Base-by-base conservation (phyloP, 2,888 invertebrate genomes). In the Eristalis tenax region DNA sequence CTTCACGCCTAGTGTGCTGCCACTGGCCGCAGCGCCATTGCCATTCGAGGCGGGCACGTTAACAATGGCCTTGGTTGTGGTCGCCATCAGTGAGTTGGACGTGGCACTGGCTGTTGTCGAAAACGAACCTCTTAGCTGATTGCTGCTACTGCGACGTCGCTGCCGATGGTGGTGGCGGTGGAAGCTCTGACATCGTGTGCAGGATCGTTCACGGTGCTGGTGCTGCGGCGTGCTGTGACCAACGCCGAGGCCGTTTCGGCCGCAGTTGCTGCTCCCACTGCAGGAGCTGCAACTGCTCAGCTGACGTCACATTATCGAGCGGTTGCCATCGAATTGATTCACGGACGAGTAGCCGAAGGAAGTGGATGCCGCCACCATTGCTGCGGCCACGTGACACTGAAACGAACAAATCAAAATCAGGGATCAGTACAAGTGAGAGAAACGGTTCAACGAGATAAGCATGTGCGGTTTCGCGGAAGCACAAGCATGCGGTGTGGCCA, bases 201-300 rank as follows among this genome's bases (percentile, higher is more conserved):
- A 92, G 38, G 90, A 90, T 43, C 91, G 90, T 69, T 91, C 89
- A 4, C 89, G 89, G 35, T 88, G 87, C 15, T 89, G 88, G 69
- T 91, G 91, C 73, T 91, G 91, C 10, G 77, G 90, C 89, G 57
- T 91, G 89, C 78, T 90, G 83, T 83, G 81, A 32, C 69, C 74
- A 11, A 70, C 35, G 59, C 85, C 59, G 38, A 88, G 59, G 75
- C 89, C 88, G 68, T 90, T 90, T 68, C 90, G 90, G 64, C 91
- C 92, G 89, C 92, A 93, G 90, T 92, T 93, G 91, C 92, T 92
- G 90, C 92, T 92, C 89, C 91, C 91, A 89, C 93, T 93, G 89
- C 93, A 93, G 89, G 93, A 92, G 90, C 93, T 93, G 91, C 93
- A 93, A 90, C 92, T 93, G 91, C 92, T 93, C n/a, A 92, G 92